Percentiles rank a stretch among this genome's conserved stretches.
Evolutionary conservation across 1,140 invertebrate species (phyloP).

Genomic region (Procambarus clarkii): DNA sequence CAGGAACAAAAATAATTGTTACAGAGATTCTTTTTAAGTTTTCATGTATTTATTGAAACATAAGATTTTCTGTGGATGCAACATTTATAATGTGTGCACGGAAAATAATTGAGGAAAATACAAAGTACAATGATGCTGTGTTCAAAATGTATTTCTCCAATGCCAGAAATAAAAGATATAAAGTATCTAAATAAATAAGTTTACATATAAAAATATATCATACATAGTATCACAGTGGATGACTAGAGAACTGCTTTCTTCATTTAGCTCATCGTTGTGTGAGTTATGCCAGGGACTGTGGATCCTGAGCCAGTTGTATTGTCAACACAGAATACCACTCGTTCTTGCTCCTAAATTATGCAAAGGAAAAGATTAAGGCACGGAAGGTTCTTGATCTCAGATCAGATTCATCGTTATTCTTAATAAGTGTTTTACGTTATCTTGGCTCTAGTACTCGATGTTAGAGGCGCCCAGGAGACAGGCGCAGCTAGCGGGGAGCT

Average conservation of each 20-base stretch:
- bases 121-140: too few relatives aligned
- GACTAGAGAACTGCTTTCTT: slow-evolving; percentile 65
- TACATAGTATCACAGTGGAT: slow-evolving; percentile 26
- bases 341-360: not conserved
- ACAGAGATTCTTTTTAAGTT: too few relatives aligned
- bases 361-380: slow-evolving; percentile 9
- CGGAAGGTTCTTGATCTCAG: not conserved
- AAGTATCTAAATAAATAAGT: not conserved
- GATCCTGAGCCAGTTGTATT: not conserved
- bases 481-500: slow-evolving; percentile 72
- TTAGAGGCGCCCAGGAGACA: slow-evolving; percentile 65
- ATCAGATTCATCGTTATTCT: not conserved
- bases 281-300: slow-evolving; percentile 11
- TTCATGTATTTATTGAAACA: too few relatives aligned
- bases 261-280: not conserved
- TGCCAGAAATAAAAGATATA: not conserved
- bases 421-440: too few relatives aligned
- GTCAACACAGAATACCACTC: not conserved
- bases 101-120: too few relatives aligned
- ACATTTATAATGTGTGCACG: too few relatives aligned
- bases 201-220: not conserved
- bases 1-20: too few relatives aligned
- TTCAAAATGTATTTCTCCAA: not conserved
- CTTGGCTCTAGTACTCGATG: slow-evolving; percentile 39
- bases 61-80: too few relatives aligned